A percentile compares a stretch with the other conserved stretches of the same genome.
Evolutionary conservation across 2,888 invertebrate species (phyloP).

Genomic region (Lasioglossum leucozonium): DNA sequence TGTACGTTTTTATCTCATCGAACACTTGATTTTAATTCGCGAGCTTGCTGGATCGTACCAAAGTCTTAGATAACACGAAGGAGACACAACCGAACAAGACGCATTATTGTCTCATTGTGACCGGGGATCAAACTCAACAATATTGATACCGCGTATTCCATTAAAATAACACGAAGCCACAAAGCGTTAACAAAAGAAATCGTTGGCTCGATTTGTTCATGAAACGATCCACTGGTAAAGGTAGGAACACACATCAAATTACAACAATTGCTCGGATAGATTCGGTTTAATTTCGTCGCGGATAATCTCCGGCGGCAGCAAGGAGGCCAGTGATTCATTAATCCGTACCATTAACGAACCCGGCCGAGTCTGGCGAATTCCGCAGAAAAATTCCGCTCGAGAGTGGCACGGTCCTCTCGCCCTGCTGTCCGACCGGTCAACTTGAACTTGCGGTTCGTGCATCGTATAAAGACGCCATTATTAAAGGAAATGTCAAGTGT

Average conservation of each 20-base stretch:
- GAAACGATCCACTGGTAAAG: too few relatives aligned
- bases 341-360: not conserved
- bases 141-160: too few relatives aligned
- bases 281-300: not conserved
- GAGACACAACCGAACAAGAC: too few relatives aligned
- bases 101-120: too few relatives aligned
- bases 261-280: not conserved
- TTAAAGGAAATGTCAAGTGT: constrained; percentile 67
- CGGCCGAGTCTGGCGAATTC: not conserved
- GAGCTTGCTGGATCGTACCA: too few relatives aligned
- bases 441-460: constrained; percentile 65
- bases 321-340: constrained; percentile 5
- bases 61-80: not conserved
- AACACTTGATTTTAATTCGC: too few relatives aligned
- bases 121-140: too few relatives aligned
- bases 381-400: constrained; percentile 2
- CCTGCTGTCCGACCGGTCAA: constrained; percentile 35
- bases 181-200: too few relatives aligned
- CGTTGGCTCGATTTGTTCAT: too few relatives aligned
- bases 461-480: constrained; percentile 63
- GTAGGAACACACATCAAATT: not conserved
- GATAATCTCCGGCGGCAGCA: not conserved
- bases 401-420: not conserved
- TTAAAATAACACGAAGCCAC: too few relatives aligned
- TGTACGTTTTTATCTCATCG: too few relatives aligned